Conservation (phyloP, 2,888 invertebrate species). For the Mythimna pallens region DNA sequence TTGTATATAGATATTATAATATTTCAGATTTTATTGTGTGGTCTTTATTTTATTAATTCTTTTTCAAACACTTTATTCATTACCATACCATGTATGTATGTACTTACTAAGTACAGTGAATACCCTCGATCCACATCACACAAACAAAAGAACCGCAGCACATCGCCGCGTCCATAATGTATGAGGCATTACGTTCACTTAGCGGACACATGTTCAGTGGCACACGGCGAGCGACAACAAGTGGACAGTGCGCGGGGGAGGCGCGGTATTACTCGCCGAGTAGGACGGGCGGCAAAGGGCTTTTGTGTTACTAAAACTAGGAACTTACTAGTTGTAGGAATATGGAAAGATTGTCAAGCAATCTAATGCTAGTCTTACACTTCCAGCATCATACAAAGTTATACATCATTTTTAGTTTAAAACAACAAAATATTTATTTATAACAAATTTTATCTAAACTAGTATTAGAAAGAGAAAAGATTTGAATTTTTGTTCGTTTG, state of each 20-base stretch:
- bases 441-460: too few relatives aligned
- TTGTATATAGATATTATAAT: too few relatives aligned
- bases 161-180: slow-evolving; percentile 15
- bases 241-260: slow-evolving; percentile 29
- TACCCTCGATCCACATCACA: not conserved
- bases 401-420: not conserved
- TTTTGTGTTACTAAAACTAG: not conserved
- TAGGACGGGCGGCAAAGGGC: not conserved
- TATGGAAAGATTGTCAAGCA: too few relatives aligned
- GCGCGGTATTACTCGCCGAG: slow-evolving; percentile 21
- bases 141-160: slow-evolving; percentile 24
- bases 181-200: slow-evolving; percentile 33
- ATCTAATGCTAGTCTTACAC: too few relatives aligned
- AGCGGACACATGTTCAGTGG: slow-evolving; percentile 32
- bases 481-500: too few relatives aligned
- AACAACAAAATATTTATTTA: too few relatives aligned
- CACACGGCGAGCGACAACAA: slow-evolving; percentile 18
- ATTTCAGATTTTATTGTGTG: too few relatives aligned
- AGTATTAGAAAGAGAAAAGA: too few relatives aligned
- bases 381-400: not conserved
- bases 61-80: too few relatives aligned
- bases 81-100: too few relatives aligned
- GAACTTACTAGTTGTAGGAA: not conserved
- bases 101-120: not conserved
- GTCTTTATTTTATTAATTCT: too few relatives aligned